Percentiles rank a stretch among this genome's conserved stretches.
Evolutionary conservation across 2,113 vertebrate genomes (phyloP).

Genomic region (Phoxinus phoxinus): DNA sequence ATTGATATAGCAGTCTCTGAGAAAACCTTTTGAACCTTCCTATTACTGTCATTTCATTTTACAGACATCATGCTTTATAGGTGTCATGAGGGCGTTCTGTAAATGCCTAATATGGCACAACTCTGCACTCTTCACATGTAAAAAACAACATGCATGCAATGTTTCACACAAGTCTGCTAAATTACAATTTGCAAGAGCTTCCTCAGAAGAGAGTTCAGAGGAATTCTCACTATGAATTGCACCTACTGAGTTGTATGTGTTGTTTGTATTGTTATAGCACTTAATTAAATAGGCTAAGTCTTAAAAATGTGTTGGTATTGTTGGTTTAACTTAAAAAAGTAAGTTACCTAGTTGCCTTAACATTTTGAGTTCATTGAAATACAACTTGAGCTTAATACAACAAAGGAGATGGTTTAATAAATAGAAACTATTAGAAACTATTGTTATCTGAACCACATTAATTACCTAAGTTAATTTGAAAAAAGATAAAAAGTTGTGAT

Average conservation of each 20-base stretch:
- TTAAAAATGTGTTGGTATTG: no score
- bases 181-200: background rate
- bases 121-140: background rate
- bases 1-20: background rate
- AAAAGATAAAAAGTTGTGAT: no score
- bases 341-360: no score
- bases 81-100: background rate
- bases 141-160: background rate
- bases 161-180: conserved; percentile 10
- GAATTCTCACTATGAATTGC: background rate
- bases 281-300: background rate
- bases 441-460: no score
- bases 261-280: background rate
- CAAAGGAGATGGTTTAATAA: no score
- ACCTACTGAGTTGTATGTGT: background rate
- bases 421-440: no score
- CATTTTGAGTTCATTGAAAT: no score
- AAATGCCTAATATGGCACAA: background rate
- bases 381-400: no score
- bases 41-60: background rate
- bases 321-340: no score
- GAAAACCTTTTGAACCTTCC: background rate
- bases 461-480: no score
- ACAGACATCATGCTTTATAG: background rate
- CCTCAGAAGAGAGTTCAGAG: background rate